Conservation (phyloP, 2,113 vertebrate genomes). For the Acanthisitta chloris region DNA sequence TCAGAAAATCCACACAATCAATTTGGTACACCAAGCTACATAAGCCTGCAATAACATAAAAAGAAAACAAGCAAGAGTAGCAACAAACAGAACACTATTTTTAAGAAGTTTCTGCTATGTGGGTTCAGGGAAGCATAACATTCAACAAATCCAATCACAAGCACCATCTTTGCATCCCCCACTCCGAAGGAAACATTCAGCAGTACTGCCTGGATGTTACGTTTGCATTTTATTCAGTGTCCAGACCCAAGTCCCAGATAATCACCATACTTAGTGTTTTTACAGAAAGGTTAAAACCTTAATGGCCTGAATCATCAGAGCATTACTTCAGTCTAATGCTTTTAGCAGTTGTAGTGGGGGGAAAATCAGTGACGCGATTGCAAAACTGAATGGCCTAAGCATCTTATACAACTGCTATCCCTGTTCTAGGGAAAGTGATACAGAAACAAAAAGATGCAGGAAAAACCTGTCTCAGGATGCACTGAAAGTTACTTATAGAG, state of each 20-base stretch:
- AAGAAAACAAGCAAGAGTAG: neutral
- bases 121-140: neutral
- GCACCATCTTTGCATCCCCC: neutral
- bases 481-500: neutral
- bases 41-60: neutral
- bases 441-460: neutral
- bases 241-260: slow-evolving; percentile 39
- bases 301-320: slow-evolving; percentile 58
- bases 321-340: slow-evolving; percentile 30
- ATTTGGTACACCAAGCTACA: neutral
- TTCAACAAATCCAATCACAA: neutral
- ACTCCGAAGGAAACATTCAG: neutral
- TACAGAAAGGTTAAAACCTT: slow-evolving; percentile 49
- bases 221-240: slow-evolving; percentile 33
- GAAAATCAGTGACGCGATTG: neutral
- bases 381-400: slow-evolving; percentile 13
- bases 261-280: slow-evolving; percentile 49
- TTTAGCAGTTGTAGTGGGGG: slow-evolving; percentile 9
- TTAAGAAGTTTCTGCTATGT: neutral
- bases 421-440: neutral
- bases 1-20: neutral
- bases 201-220: neutral
- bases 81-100: neutral
- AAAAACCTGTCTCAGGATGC: neutral
- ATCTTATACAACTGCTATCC: neutral